Base-by-base conservation (phyloP, 2,797 vertebrate species). In the Psittacula derbiana region DNA sequence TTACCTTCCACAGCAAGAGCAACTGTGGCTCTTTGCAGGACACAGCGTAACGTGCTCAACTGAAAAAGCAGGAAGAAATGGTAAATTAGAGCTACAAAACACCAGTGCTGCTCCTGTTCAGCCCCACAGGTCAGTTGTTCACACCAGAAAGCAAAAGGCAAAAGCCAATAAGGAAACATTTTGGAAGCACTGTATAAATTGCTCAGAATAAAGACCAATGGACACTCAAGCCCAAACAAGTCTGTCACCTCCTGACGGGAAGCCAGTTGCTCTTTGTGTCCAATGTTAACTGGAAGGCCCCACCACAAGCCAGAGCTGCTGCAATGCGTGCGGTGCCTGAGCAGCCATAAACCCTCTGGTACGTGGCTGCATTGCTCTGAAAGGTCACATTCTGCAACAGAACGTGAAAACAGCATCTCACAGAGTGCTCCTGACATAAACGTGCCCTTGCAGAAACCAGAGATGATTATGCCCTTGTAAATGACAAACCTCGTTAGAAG, bases 1-100 rank as follows among this genome's bases (percentile, higher is more conserved):
- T 95, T 83, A 73, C 66, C 40, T 95, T 93, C 81, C 3, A 8
- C 93, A 93, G 65, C 75, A 83, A 94, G 62, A 97, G 81, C 84
- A 92, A 90, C 78, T 31, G 41, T 43, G 79, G 80, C 40, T 86
- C 70, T 65, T 88, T 2, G 1, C 15, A 72, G 75, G 90, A 84
- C 46, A 46, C 55, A 30, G 40, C 10, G 27, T 27, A 58, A 62
- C 1, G 9, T 57, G 31, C 47, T 74, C 49, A 30, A 43, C 8
- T 0, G 1, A 61, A 86, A 47, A 74, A 83, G 24, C 1, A 0
- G 5, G 20, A 49, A 76, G 47, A 67, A 90, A 86, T 4, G 43
- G 12, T 33, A 50, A 6, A 23, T 84, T 6, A 52, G 30, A 91
- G 70, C 24, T 24, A 38, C 33, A 93, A 40, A 66, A 12, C 18